Conservation (phyloP, 2,113 vertebrate species). For the Podiceps cristatus region DNA sequence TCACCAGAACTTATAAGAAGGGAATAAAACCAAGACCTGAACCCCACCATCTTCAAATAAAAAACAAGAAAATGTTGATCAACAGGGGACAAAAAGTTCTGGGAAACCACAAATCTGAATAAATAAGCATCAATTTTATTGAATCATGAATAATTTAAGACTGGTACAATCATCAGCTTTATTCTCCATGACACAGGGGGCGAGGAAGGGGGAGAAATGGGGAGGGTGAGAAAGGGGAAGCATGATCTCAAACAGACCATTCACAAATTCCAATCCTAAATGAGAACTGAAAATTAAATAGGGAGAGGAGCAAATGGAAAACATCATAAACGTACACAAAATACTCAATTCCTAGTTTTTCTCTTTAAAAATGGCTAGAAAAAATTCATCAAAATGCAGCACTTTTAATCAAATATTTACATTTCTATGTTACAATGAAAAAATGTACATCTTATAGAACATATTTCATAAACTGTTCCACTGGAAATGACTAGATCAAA, state of each 20-base stretch:
- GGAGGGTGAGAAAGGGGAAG: conserved; percentile 30
- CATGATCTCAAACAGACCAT: conserved; percentile 79
- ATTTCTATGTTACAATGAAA: conserved; percentile 92
- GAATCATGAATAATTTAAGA: conserved; percentile 99
- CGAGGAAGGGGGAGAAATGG: neutral
- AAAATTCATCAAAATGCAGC: conserved; percentile 94
- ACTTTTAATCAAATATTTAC: conserved; percentile 93
- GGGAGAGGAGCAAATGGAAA: conserved; percentile 67
- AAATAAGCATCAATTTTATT: conserved; percentile 99
- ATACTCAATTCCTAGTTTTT: conserved; percentile 92
- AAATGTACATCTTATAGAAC: conserved; percentile 92
- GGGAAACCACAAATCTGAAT: conserved; percentile 79
- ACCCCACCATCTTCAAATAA: neutral
- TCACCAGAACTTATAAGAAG: neutral
- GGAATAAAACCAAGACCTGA: neutral
- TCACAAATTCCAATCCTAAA: conserved; percentile 85
- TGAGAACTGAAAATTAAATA: conserved; percentile 87
- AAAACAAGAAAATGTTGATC: neutral
- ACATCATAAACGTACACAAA: conserved; percentile 92
- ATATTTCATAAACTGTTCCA: conserved; percentile 84
- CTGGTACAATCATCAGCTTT: conserved; percentile 94
- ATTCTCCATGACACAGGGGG: conserved; percentile 78
- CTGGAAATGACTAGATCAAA: conserved; percentile 81
- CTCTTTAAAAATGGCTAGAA: conserved; percentile 96
- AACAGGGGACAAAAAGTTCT: conserved; percentile 5